These are phyloP conservation scores for Crepidodera aurea DNA, from an alignment of 2,888 invertebrate genomes.

Conservation along the genomic window DNA sequence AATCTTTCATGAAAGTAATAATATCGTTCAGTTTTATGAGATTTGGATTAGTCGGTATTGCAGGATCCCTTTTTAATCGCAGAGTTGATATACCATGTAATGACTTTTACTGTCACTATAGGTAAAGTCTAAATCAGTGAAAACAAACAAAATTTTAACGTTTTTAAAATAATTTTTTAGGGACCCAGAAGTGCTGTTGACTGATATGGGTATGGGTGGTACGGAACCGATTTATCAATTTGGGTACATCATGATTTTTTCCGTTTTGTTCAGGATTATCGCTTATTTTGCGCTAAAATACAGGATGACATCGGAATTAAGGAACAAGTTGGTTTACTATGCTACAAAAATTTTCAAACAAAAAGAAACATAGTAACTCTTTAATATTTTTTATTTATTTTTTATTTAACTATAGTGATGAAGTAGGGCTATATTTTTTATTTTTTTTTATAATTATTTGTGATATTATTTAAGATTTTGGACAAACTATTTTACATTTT, in stretches of 20 bases:
- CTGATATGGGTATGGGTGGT: slow-evolving; percentile 69
- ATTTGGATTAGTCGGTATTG: slow-evolving; percentile 70
- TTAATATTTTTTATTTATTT: background rate
- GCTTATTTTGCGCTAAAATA: slow-evolving; percentile 69
- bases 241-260: slow-evolving; percentile 64
- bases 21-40: slow-evolving; percentile 72
- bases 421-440: background rate
- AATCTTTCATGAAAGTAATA: slow-evolving; percentile 64
- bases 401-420: background rate
- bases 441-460: background rate
- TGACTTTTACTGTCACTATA: slow-evolving; percentile 67
- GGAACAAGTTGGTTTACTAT: slow-evolving; percentile 65
- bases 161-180: slow-evolving; percentile 7
- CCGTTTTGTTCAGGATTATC: slow-evolving; percentile 63
- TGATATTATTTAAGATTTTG: too few species aligned
- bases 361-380: slow-evolving; percentile 54
- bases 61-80: slow-evolving; percentile 67
- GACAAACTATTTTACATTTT: too few species aligned
- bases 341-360: slow-evolving; percentile 66
- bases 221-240: slow-evolving; percentile 65
- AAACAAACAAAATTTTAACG: too few species aligned
- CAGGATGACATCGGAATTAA: slow-evolving; percentile 66
- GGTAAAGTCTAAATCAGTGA: slow-evolving; percentile 53
- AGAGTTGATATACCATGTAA: slow-evolving; percentile 70
- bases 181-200: slow-evolving; percentile 60